phyloP scores from a whole-genome alignment of 2,797 vertebrate species.

The Channallabes apus region DNA sequence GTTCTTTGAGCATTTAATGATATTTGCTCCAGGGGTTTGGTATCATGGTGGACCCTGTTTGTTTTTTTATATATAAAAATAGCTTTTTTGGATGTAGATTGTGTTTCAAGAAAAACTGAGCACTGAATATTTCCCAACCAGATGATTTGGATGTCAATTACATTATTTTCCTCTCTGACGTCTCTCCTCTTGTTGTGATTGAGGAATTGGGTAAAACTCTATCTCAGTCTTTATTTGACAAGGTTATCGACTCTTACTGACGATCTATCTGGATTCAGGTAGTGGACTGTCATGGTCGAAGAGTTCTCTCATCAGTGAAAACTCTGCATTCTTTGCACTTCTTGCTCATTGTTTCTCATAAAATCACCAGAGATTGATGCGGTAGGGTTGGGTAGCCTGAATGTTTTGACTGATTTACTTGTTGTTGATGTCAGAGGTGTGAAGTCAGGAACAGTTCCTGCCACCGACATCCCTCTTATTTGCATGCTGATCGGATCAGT shows the following conservation, averaged over 20 bases:
- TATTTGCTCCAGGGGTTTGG: too few relatives aligned
- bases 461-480: not conserved
- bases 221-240: not conserved
- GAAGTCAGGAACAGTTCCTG: constrained; percentile 13
- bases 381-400: not conserved
- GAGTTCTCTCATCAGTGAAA: not conserved
- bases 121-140: not conserved
- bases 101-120: not conserved
- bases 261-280: not conserved
- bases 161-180: not conserved
- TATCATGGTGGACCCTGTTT: too few relatives aligned
- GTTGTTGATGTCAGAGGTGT: constrained; percentile 8
- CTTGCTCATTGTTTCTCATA: not conserved
- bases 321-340: not conserved
- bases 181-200: not conserved
- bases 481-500: constrained; percentile 31
- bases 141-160: not conserved
- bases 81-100: not conserved
- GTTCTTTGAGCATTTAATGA: not conserved
- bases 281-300: not conserved
- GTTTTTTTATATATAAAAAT: not conserved
- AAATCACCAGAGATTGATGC: constrained; percentile 31
- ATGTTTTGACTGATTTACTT: constrained; percentile 15
- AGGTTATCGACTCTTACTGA: not conserved
- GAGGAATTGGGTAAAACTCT: not conserved